Base-by-base conservation (phyloP, 2,888 invertebrate species). In the Acanthosoma haemorrhoidale region DNA sequence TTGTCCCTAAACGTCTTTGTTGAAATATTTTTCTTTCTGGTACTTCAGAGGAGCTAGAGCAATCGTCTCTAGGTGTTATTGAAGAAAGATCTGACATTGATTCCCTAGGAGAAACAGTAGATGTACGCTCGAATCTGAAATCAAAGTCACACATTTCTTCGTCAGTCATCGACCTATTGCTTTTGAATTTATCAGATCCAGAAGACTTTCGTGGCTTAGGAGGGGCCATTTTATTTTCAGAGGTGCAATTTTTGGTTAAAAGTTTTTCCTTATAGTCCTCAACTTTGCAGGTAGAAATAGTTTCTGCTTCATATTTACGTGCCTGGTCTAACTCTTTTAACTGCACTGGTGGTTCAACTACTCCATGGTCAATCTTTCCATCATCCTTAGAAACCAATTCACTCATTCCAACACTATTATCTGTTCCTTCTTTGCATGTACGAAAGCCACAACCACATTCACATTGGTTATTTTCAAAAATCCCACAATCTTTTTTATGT, bases 1-100 rank as follows among this genome's bases (percentile, higher is more conserved):
- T 82, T 58, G 85, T 83, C 67, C 86, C 83, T 69, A 87, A 86
- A 31, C 83, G 80, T 74, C 84, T 79, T 74, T 83, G 84, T 51
- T 81, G 80, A 74, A 78, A 79, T 73, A 79, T 80, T 43, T 74
- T 71, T 38, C 73, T 71, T 58, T 75, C 69, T 31, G 68, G 69
- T 8, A 74, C 72, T 29, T 75, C 75, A 41, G 72, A 72, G 3
- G 73, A 72, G 2, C 72, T 72, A n/a, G 73, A 74, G 4, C 60
- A 66, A 32, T 75, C 75, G 39, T 75, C 75, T 51, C 74, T 69
- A n/a, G 70, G 73, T n/a, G 73, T 74, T 15, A 73, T 68, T 2
- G 72, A 73, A 4, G 73, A 71, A 39, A 74, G 71, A 43, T 74
- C 72, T 18, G 74, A 73, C 36, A 68, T 70, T 9, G 73, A 73